Conservation (phyloP, 2,888 invertebrate species). For the Agelastica alni region DNA sequence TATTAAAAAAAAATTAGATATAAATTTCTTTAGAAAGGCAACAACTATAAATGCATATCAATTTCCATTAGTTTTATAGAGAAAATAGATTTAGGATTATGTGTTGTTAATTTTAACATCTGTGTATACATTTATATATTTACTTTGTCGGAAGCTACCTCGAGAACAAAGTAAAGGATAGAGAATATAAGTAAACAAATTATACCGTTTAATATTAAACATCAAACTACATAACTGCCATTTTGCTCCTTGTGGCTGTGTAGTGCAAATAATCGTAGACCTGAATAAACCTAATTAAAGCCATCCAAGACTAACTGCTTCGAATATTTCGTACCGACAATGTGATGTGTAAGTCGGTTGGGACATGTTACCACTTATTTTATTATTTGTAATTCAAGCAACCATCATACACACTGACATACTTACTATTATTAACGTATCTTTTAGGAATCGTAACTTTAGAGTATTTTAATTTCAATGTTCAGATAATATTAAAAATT, state of each 20-base stretch:
- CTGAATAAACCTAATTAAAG: constrained; percentile 21
- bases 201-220: constrained; percentile 14
- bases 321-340: constrained; percentile 6
- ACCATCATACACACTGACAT: constrained; percentile 1
- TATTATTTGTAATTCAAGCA: background rate
- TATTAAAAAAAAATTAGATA: too few species aligned
- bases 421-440: too few species aligned
- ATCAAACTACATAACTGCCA: constrained; percentile 11
- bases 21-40: too few species aligned
- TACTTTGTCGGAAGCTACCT: background rate
- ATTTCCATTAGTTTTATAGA: too few species aligned
- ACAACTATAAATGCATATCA: too few species aligned
- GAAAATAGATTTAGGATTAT: too few species aligned
- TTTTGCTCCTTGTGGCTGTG: constrained; percentile 9
- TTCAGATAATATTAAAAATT: too few species aligned
- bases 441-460: too few species aligned
- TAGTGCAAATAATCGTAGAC: constrained; percentile 19
- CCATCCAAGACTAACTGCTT: constrained; percentile 10
- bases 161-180: constrained; percentile 6
- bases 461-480: too few species aligned
- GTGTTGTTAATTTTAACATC: background rate
- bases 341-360: constrained; percentile 2
- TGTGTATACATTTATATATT: constrained; percentile 6
- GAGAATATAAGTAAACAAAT: constrained; percentile 19
- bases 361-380: constrained; percentile 11